Percentiles rank a stretch among this genome's conserved stretches.
Conservation (phyloP, 2,113 vertebrate species). For the Candoia aspera region DNA sequence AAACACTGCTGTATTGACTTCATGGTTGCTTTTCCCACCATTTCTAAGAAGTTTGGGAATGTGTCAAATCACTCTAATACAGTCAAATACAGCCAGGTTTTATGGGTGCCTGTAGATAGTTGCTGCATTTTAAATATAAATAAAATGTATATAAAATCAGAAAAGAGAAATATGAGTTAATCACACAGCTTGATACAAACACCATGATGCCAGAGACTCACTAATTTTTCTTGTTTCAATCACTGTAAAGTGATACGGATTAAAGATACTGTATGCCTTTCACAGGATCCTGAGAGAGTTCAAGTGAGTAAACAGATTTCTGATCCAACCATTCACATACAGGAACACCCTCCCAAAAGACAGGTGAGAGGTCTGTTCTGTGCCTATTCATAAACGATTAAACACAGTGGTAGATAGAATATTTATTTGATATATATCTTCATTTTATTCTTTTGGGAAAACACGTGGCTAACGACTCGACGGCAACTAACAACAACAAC, state of each 20-base stretch:
- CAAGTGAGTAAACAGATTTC: background rate
- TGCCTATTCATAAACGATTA: background rate
- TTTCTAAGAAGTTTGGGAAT: background rate
- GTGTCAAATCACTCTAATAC: background rate
- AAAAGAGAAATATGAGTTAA: background rate
- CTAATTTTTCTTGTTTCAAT: background rate
- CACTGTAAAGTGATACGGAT: no score
- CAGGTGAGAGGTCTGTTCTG: background rate
- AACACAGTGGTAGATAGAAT: background rate
- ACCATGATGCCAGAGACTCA: background rate
- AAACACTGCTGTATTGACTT: no score
- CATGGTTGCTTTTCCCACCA: background rate
- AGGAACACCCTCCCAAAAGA: background rate
- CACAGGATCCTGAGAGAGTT: background rate
- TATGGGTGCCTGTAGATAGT: background rate
- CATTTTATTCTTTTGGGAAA: background rate
- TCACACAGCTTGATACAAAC: background rate
- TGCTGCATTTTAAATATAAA: background rate
- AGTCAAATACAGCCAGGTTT: background rate
- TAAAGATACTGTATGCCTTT: background rate
- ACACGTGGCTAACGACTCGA: no score
- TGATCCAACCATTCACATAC: background rate
- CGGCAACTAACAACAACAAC: no score
- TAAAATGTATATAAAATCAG: background rate
- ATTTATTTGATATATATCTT: background rate